Conservation (phyloP, 1,140 invertebrate genomes). For the Caenorhabditis brenneri region DNA sequence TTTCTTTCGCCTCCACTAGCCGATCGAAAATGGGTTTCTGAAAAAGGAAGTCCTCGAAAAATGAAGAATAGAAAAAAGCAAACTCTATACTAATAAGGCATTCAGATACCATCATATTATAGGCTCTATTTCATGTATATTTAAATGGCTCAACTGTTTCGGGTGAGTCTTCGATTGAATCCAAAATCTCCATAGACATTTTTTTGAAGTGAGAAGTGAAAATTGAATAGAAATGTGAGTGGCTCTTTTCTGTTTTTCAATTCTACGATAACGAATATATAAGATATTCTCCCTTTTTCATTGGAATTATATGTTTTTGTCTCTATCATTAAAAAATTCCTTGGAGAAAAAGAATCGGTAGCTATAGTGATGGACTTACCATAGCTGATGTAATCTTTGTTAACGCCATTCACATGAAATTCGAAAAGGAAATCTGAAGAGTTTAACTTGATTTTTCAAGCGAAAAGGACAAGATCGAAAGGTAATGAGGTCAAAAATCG, state of each 20-base stretch:
- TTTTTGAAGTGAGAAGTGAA: background rate
- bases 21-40: constrained; percentile 21
- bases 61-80: background rate
- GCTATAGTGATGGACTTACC: background rate
- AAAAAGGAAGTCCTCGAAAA: background rate
- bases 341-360: background rate
- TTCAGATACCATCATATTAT: no score
- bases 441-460: background rate
- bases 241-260: background rate
- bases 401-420: constrained; percentile 4
- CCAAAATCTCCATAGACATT: background rate
- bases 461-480: background rate
- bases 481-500: background rate
- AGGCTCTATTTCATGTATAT: no score
- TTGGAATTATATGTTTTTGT: background rate
- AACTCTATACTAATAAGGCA: background rate
- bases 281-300: background rate
- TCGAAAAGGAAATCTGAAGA: background rate
- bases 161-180: background rate
- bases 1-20: constrained; percentile 5
- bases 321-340: background rate
- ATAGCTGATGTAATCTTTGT: background rate
- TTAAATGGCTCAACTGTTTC: background rate
- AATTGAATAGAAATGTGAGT: background rate
- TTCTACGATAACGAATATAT: background rate